Conservation (phyloP, 2,113 vertebrate genomes). For the Baryphthengus martii region DNA sequence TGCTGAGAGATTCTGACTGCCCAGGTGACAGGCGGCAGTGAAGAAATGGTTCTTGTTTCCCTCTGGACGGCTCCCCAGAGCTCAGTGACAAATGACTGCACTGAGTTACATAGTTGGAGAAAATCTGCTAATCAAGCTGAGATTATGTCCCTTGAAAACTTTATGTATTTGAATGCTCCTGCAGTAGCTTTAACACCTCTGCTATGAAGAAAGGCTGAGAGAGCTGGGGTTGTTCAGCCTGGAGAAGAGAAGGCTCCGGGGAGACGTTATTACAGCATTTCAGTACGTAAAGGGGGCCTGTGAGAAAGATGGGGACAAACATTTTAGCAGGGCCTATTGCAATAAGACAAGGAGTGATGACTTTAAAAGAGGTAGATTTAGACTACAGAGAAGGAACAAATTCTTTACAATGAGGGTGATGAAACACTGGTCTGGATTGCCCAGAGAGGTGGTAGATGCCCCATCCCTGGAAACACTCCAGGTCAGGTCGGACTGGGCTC, state of each 20-base stretch:
- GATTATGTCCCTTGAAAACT: not conserved
- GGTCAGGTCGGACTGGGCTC: not conserved
- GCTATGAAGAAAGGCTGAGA: not conserved
- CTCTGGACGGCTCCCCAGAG: conserved; percentile 34
- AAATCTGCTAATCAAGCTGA: conserved; percentile 10
- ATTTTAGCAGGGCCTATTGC: not conserved
- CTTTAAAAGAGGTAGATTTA: not conserved
- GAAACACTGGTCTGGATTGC: not conserved
- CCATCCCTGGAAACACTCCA: not conserved
- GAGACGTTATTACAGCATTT: too few relatives aligned
- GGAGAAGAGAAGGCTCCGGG: not conserved
- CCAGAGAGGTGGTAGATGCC: not conserved
- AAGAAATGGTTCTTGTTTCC: conserved; percentile 10
- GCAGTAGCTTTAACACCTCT: not conserved
- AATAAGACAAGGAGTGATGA: not conserved
- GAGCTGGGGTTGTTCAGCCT: not conserved
- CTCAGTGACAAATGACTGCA: conserved; percentile 47
- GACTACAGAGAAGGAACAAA: not conserved
- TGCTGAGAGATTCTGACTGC: conserved; percentile 61
- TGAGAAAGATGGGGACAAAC: not conserved
- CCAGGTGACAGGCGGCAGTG: conserved; percentile 39
- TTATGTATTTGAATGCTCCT: not conserved
- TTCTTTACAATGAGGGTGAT: not conserved
- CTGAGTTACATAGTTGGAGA: conserved; percentile 27
- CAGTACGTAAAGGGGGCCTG: not conserved